Evolutionary conservation across 2,113 vertebrate species (phyloP).

Genomic region (Hippoglossus stenolepis): DNA sequence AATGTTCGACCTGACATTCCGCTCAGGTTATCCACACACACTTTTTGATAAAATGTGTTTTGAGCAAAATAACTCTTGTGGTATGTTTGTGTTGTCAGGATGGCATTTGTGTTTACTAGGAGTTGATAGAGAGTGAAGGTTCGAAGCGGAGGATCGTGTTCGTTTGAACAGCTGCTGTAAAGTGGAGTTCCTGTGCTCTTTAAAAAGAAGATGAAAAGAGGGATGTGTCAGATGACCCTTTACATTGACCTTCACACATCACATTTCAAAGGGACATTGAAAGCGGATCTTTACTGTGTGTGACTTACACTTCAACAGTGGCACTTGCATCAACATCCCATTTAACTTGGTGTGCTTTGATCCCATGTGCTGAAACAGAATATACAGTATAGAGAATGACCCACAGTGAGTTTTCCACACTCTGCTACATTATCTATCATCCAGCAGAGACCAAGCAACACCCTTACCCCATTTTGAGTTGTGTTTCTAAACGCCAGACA

Average conservation of each 20-base stretch:
- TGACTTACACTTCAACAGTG: background rate
- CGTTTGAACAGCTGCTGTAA: constrained; percentile 56
- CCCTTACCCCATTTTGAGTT: too few species aligned
- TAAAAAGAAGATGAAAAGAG: constrained; percentile 34
- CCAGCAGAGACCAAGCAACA: too few species aligned
- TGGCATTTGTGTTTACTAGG: constrained; percentile 10
- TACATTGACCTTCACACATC: constrained; percentile 51
- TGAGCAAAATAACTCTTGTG: background rate
- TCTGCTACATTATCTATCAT: background rate
- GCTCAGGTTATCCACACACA: constrained; percentile 15
- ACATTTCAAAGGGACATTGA: constrained; percentile 54
- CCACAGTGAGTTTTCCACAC: background rate
- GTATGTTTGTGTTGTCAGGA: background rate
- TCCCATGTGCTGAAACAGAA: constrained; percentile 6
- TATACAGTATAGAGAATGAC: background rate
- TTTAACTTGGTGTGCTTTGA: constrained; percentile 22
- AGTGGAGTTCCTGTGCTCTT: constrained; percentile 4
- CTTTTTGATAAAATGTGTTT: background rate
- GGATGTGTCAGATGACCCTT: constrained; percentile 46
- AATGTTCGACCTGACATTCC: constrained; percentile 16
- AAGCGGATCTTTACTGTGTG: background rate
- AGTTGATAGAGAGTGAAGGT: background rate
- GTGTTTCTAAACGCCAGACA: too few species aligned
- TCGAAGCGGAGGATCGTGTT: background rate
- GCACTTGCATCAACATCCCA: background rate